Evolutionary conservation across 2,113 vertebrate species (phyloP).

Genomic region (Peromyscus polionotus): DNA sequence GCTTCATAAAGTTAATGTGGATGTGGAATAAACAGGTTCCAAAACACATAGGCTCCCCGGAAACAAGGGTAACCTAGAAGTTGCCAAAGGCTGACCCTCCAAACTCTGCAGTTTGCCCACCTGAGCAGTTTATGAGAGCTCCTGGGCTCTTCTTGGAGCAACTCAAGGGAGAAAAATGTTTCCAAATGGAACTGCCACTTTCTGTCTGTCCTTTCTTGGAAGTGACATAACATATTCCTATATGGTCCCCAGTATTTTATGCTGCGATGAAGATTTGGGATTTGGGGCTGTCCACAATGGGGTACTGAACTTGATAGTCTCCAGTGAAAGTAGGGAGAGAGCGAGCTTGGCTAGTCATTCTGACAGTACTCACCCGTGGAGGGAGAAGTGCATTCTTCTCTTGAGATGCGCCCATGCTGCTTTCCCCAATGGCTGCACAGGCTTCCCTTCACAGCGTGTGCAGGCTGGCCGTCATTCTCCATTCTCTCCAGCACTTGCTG

Average conservation of each 20-base stretch:
- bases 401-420: not conserved
- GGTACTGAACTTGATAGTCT: not conserved
- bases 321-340: not conserved
- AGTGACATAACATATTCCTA: not conserved
- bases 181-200: not conserved
- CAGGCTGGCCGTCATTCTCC: not conserved
- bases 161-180: not conserved
- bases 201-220: not conserved
- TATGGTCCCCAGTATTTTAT: too few species aligned
- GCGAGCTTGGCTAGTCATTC: not conserved
- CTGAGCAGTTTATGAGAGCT: not conserved
- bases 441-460: not conserved
- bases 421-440: not conserved
- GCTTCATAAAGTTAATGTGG: not conserved
- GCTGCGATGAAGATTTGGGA: not conserved
- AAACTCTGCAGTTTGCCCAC: not conserved
- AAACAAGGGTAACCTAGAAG: not conserved
- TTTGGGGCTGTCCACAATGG: not conserved
- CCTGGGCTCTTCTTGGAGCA: not conserved
- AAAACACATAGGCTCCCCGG: slow-evolving; percentile 50
- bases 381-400: not conserved
- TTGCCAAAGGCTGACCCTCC: not conserved
- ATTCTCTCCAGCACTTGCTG: not conserved
- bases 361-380: rapidly evolving
- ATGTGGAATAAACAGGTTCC: slow-evolving; percentile 54